Evolutionary conservation across 2,888 invertebrate species (phyloP), one percentile per base, ranked within the genome.

Genomic region (Acheta domesticus): DNA sequence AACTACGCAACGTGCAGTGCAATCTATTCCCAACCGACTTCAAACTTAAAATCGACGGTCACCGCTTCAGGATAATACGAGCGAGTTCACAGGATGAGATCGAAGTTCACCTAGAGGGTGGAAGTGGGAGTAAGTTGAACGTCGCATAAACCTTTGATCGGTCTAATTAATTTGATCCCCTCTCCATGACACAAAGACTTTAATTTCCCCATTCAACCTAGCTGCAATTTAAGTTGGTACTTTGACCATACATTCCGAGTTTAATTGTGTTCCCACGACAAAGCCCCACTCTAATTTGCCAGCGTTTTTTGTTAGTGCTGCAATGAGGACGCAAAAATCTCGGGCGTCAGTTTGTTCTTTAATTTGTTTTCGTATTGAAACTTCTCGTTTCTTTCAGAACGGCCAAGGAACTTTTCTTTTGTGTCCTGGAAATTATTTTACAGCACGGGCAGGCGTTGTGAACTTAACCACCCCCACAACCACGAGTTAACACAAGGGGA

Each of bases 291-390:
- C 62, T 62, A 62, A 62, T 62, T 62, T 62, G 62, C 62, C 62
- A n/a, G 62, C 16, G 62, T 62, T 62, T 62, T 62, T 62, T 62
- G 62, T 62, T n/a, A 19, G 62, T 62, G n/a, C 62, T 11, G 62
- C 62, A 62, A 62, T 62, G 62, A 62, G 62, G 62, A 62, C 62
- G 62, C 62, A 62, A 62, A 62, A 62, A 62, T 62, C 62, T 62
- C 62, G 62, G 62, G 62, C 62, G 62, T 62, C 62, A 62, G 62
- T 62, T 62, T 62, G 62, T 62, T 62, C 62, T 62, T 62, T 62
- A 62, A 62, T 62, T 62, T 62, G 62, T 62, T 62, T 62, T 62
- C 62, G 62, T 62, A 62, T 62, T 62, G 62, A 62, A 62, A 62
- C 62, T 62, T 62, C 62, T 62, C 16, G 62, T 62, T 62, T 62